Conservation (phyloP, 2,113 vertebrate genomes). For the Miniopterus natalensis region DNA sequence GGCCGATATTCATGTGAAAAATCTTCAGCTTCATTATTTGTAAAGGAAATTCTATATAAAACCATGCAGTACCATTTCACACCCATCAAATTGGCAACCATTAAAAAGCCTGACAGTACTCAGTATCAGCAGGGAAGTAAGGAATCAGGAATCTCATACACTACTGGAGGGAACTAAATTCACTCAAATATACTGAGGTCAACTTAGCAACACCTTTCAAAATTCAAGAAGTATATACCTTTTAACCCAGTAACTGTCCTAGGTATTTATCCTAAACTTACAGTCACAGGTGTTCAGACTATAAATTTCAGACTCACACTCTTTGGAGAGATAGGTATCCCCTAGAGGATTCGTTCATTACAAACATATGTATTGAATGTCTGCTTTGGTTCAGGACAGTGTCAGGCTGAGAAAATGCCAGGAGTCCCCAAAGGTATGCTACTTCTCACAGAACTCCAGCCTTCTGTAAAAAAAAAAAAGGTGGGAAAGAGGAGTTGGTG, state of each 20-base stretch:
- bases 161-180: not conserved
- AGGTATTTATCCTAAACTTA: not conserved
- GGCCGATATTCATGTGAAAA: not conserved
- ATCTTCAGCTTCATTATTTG: not conserved
- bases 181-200: not conserved
- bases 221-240: not conserved
- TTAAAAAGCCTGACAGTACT: not conserved
- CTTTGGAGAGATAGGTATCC: not conserved
- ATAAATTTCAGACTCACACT: not conserved
- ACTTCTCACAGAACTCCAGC: not conserved
- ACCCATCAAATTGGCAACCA: not conserved
- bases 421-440: not conserved
- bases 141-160: not conserved
- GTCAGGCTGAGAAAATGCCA: not conserved
- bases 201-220: not conserved
- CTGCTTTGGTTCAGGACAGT: not conserved
- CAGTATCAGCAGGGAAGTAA: not conserved
- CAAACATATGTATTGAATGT: not conserved
- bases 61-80: not conserved
- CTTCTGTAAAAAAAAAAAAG: not conserved
- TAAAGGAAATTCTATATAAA: slow-evolving; percentile 39
- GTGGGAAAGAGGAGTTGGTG: not conserved
- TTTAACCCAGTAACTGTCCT: not conserved
- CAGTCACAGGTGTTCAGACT: not conserved
- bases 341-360: not conserved